A percentile compares a stretch with the other conserved stretches of the same genome.
Evolutionary conservation across 2,888 invertebrate genomes (phyloP).

Genomic region (Rhyacophila evoluta): DNA sequence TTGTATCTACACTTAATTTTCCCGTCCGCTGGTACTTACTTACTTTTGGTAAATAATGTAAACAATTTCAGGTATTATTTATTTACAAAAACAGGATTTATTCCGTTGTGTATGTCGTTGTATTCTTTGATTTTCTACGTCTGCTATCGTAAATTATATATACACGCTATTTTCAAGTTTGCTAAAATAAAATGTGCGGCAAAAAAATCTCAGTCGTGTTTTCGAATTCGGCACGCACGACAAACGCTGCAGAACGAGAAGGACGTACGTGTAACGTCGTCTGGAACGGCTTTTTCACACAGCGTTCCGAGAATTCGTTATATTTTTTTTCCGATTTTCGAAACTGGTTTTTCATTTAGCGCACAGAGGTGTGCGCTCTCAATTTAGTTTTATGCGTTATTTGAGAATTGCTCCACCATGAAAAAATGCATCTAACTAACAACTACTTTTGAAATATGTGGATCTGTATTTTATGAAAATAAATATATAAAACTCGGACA

Average conservation of each 20-base stretch:
- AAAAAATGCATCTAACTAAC: too few relatives aligned
- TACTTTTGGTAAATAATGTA: too few relatives aligned
- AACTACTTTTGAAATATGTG: too few relatives aligned
- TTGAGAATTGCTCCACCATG: not conserved
- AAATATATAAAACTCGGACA: too few relatives aligned
- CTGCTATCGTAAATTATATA: not conserved
- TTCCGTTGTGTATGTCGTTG: too few relatives aligned
- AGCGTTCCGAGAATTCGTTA: slow-evolving; percentile 3
- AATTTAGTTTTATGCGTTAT: not conserved
- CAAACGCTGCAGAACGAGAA: not conserved
- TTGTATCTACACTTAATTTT: too few relatives aligned
- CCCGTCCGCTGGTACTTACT: too few relatives aligned
- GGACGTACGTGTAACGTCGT: slow-evolving; percentile 17
- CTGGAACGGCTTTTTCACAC: slow-evolving; percentile 16
- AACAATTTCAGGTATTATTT: too few relatives aligned
- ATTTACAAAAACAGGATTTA: too few relatives aligned
- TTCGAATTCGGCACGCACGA: slow-evolving; percentile 13
- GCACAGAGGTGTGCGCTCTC: not conserved
- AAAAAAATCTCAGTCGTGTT: not conserved
- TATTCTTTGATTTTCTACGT: not conserved
- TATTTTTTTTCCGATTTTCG: slow-evolving; percentile 5
- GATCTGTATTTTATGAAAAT: too few relatives aligned
- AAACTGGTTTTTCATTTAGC: slow-evolving; percentile 11
- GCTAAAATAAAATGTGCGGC: not conserved
- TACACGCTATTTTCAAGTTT: not conserved